Evolutionary conservation across 2,113 vertebrate genomes (phyloP).

Genomic region (Anolis carolinensis): DNA sequence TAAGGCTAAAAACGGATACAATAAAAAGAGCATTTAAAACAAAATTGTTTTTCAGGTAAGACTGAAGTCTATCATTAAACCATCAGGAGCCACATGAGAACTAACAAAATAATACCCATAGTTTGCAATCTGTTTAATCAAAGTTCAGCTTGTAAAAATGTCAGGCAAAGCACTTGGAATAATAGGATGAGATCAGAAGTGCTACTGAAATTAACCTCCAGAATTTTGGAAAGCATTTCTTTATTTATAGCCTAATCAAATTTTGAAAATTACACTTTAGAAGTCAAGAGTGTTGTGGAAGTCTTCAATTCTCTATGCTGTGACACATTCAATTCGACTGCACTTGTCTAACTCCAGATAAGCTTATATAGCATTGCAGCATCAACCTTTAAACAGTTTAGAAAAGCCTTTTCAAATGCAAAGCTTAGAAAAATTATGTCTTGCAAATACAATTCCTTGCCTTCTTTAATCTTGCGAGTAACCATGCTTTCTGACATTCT

Average conservation of each 20-base stretch:
- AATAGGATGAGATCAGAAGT: background rate
- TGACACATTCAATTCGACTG: background rate
- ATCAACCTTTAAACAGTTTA: background rate
- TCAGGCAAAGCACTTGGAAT: slow-evolving; percentile 4
- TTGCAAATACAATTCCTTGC: too few relatives aligned
- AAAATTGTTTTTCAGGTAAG: background rate
- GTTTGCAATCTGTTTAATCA: slow-evolving; percentile 8
- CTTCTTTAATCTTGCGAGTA: too few relatives aligned
- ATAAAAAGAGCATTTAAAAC: slow-evolving; percentile 44
- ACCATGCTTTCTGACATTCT: slow-evolving; percentile 11
- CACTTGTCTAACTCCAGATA: background rate
- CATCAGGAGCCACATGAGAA: background rate
- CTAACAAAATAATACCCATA: background rate
- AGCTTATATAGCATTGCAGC: background rate
- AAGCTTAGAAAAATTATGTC: too few relatives aligned
- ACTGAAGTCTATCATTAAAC: slow-evolving; percentile 38
- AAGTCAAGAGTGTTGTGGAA: background rate
- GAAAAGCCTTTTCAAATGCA: background rate
- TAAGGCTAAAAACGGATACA: slow-evolving; percentile 32
- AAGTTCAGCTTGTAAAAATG: slow-evolving; percentile 28
- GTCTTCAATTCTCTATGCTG: background rate
- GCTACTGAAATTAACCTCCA: background rate
- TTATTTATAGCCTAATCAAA: background rate
- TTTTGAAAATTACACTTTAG: background rate
- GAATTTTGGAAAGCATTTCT: background rate